Evolutionary conservation across 2,888 invertebrate genomes (phyloP), one percentile per base, ranked within the genome.

Genomic region (Erynnis tages): DNA sequence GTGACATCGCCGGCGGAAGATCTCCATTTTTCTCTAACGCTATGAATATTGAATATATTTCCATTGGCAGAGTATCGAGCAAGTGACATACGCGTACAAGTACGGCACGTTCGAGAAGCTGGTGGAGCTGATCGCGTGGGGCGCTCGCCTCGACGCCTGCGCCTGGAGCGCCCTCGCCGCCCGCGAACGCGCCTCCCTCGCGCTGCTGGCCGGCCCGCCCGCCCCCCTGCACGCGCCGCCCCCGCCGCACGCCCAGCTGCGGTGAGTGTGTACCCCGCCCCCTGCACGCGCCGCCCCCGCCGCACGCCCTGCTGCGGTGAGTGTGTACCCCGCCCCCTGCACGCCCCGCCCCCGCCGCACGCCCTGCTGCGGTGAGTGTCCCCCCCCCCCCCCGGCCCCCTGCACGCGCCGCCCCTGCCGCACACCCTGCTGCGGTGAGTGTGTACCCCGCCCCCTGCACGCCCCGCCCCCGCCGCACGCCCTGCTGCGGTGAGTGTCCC

Each of bases 81-180:
- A 97, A 76, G 91, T 98, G 47, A 96, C 97, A 17, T 94, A 96
- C 69, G 96, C 96, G 5, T 98, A 98, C 88, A 97, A 98, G 74
- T 98, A 94, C 82, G 98, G 98, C 7, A 97, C 98, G 35, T 98
- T 98, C 87, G 93, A 94, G 62, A 97, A 98, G 91, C 92, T 98
- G 61, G 93, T 95, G 62, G 98, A 98, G 79, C 95, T 98, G 75
- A 93, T 96, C 67, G 93, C 94, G 70, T 96, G 98, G 77, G 92
- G 95, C 64, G 93, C 94, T 64, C 91, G 95, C 41, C 85, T 98
- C 55, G 93, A 94, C 63, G 93, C 94, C 65, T 98, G 98, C 59
- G 87, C 95, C 52, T 95, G 97, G 82, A 94, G 93, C 91, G 55
- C 91, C 86, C 59, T 91, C 90, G 56, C 92, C 90, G 46, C 91